These are phyloP conservation scores for Salticus scenicus DNA, from an alignment of 2,888 invertebrate species.

Conservation along the genomic window DNA sequence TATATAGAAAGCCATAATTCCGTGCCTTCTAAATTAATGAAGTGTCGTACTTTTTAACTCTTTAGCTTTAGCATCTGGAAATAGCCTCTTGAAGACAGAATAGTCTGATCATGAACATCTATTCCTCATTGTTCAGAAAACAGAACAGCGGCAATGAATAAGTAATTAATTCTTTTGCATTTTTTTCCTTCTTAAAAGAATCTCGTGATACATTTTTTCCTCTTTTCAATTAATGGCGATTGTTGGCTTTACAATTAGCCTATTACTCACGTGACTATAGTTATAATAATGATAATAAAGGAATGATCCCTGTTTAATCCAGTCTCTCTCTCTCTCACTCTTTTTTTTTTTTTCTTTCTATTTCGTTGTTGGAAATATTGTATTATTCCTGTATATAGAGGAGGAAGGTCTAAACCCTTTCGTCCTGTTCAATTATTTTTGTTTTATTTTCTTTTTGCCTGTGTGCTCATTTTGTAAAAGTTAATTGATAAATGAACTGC, in stretches of 20 bases:
- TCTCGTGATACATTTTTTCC: constrained; percentile 9
- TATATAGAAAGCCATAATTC: constrained; percentile 12
- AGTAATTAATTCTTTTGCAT: constrained; percentile 19
- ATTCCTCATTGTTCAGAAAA: not conserved
- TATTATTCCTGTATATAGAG: not conserved
- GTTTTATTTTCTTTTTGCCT: constrained; percentile 1
- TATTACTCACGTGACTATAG: constrained; percentile 16
- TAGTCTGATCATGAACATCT: constrained; percentile 5
- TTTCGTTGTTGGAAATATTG: constrained; percentile 4
- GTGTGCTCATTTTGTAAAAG: not conserved
- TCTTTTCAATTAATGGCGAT: constrained; percentile 16
- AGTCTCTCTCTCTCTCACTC: not conserved
- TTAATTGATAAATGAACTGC: constrained; percentile 6
- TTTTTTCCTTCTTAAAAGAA: constrained; percentile 10
- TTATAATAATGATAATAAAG: constrained; percentile 14
- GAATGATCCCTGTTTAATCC: constrained; percentile 4
- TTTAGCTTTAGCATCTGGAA: not conserved
- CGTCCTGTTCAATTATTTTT: constrained; percentile 1
- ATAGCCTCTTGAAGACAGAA: not conserved
- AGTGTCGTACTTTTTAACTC: not conserved
- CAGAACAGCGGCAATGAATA: constrained; percentile 7
- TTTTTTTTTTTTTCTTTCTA: too few relatives aligned
- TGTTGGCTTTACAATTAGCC: constrained; percentile 19
- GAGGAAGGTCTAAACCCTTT: not conserved
- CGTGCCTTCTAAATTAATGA: constrained; percentile 15